Base-by-base conservation (phyloP, 2,797 vertebrate genomes). In the Ammospiza maritima region DNA sequence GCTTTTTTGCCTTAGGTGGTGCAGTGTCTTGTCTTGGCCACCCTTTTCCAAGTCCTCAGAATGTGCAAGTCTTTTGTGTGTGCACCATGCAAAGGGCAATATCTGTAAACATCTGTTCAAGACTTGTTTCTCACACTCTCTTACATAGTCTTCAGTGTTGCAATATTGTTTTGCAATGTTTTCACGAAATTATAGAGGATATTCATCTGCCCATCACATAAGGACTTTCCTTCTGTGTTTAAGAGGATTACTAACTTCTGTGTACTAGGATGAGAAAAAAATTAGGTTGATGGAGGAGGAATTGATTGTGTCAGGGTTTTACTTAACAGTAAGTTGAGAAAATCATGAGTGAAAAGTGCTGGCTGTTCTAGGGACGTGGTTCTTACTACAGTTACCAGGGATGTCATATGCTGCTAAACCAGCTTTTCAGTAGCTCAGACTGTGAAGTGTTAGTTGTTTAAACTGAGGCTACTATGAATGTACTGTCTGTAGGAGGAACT, bases 361-460 rank as follows among this genome's bases (percentile, higher is more conserved):
- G 45, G n/a, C 56, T 91, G 30, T 69, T 91, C 13, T 25, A 75
- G 40, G 45, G 58, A 65, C 2, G 0, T 61, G 22, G 26, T 75
- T 90, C 38, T 82, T 85, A 40, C 5, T 65, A 11, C 17, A 44
- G 32, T 78, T 88, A 78, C 34, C 36, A 66, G 16, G 48, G 44
- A 29, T 76, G 88, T 84, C 40, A 10, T 61, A 21, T 40, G 40
- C 60, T 17, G 10, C 25, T 86, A 34, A 42, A 69, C 30, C 17
- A 85, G 30, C 61, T 72, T 72, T 75, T 92, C 73, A 51, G 61
- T 88, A 67, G 67, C 60, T 67, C 34, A 27, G 70, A 61, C 56
- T 77, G 57, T 71, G 34, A 93, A 67, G 32, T 56, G 32, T 51
- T 66, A 40, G 48, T 70, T 81, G 60, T 85, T 84, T 90, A 66